Conservation (phyloP, 1,140 invertebrate species). For the Gryon sp. region DNA sequence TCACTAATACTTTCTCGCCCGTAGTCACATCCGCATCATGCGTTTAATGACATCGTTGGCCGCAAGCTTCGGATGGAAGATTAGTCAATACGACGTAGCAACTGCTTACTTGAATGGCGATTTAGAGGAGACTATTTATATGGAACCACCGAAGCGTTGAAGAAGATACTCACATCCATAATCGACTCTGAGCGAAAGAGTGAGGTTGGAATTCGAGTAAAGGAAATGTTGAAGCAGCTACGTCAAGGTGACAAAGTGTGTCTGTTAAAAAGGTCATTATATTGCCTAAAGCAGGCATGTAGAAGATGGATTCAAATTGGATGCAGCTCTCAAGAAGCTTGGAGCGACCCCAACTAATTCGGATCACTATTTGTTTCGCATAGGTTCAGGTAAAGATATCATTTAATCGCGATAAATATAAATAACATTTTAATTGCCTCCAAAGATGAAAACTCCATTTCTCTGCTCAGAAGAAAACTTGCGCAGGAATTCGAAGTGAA, state of each 20-base stretch:
- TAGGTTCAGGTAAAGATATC: conserved; percentile 1
- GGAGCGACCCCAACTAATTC: conserved; percentile 27
- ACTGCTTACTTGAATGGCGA: too few species aligned
- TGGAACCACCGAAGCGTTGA: neutral
- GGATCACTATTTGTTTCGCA: conserved; percentile 43
- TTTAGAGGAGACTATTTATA: too few species aligned
- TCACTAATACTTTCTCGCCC: too few species aligned
- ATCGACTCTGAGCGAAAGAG: neutral
- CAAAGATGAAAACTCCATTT: neutral
- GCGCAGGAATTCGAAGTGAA: conserved; percentile 17
- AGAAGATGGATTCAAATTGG: neutral
- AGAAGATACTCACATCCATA: neutral
- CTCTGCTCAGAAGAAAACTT: too few species aligned
- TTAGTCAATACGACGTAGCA: too few species aligned
- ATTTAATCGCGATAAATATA: conserved; percentile 1
- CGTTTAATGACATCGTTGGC: too few species aligned
- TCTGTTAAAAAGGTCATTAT: conserved; percentile 5
- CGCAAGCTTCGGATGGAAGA: too few species aligned
- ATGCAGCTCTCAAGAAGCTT: neutral
- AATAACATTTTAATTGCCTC: conserved; percentile 55
- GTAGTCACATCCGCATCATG: too few species aligned
- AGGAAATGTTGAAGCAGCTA: neutral
- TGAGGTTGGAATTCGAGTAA: neutral
- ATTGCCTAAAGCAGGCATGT: conserved; percentile 13
- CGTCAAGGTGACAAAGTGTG: conserved; percentile 6